Evolutionary conservation across 2,888 invertebrate genomes (phyloP), one percentile per base, ranked within the genome.

Genomic region (Shargacucullia verbasci): DNA sequence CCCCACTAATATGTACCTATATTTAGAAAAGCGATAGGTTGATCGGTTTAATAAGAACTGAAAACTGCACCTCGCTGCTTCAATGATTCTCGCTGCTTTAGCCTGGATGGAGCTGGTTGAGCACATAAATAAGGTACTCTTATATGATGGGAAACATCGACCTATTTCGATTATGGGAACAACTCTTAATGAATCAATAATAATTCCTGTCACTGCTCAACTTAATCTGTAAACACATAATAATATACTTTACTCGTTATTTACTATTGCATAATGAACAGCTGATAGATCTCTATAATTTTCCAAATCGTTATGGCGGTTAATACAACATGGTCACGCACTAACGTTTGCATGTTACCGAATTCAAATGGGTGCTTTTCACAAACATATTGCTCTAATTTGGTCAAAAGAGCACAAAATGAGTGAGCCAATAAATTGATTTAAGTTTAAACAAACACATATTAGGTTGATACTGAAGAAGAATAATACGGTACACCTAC

Each of bases 301-400:
- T 63, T 50, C 49, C 40, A 35, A 63, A 70, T 48, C 34, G 29
- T 45, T 66, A 63, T 15, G 11, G 29, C 13, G 47, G 29, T 25
- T 70, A 63, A 66, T 66, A 52, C 46, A 31, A 48, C 50, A 27
- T 33, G 70, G 70, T 63, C 66, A 66, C 66, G 66, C 70, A 70
- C 34, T 8, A 65, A 69, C 47, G 47, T 57, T 70, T 38, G 64
- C 66, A 63, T 70, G 70, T 15, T 27, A 70, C 40, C 31, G 33
- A 63, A 69, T 48, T 33, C 34, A 56, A 66, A 38, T 48, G 39
- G 37, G 15, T 40, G 52, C 12, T 48, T 66, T 47, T 10, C 45
- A 45, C 40, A 63, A 63, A 70, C 50, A 70, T 64, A 57, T 49
- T 63, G 70, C 57, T 39, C 13, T 48, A 45, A 52, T 63, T 69